These are phyloP conservation scores for Dolichallabes microphthalmus DNA, from an alignment of 2,113 vertebrate genomes.

Conservation along the genomic window DNA sequence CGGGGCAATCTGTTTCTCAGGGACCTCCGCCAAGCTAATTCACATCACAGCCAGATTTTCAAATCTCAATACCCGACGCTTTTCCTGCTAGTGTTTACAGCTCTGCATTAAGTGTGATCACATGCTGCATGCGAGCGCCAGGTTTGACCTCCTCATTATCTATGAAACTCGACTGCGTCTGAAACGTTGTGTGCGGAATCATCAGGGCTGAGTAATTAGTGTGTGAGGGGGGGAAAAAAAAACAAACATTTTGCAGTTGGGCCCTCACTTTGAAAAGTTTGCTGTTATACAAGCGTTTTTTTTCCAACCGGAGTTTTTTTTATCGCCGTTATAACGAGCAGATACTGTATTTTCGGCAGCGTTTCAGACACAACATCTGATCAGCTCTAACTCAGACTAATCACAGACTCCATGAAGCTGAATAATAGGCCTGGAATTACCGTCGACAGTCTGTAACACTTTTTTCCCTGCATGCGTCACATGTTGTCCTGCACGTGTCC, in stretches of 20 bases:
- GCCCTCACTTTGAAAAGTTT: background rate
- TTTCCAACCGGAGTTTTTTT: background rate
- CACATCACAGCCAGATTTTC: conserved; percentile 34
- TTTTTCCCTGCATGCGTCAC: background rate
- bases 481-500: background rate
- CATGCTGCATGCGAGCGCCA: background rate
- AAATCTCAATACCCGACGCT: conserved; percentile 19
- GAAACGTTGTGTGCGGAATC: background rate
- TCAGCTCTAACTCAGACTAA: background rate
- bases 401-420: background rate
- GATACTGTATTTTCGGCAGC: background rate
- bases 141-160: background rate
- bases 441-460: too few species aligned
- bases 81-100: conserved; percentile 3
- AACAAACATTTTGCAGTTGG: background rate
- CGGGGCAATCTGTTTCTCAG: conserved; percentile 42
- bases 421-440: background rate
- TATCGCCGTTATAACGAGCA: background rate
- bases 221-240: background rate
- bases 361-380: background rate
- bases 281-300: background rate
- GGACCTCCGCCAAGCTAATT: conserved; percentile 41
- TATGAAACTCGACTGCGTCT: background rate
- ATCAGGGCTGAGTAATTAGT: conserved; percentile 16
- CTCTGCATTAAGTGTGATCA: conserved; percentile 2